Percentiles rank a stretch among this genome's conserved stretches.
Conservation (phyloP, 2,797 vertebrate species). For the Enteromius treurensis region DNA sequence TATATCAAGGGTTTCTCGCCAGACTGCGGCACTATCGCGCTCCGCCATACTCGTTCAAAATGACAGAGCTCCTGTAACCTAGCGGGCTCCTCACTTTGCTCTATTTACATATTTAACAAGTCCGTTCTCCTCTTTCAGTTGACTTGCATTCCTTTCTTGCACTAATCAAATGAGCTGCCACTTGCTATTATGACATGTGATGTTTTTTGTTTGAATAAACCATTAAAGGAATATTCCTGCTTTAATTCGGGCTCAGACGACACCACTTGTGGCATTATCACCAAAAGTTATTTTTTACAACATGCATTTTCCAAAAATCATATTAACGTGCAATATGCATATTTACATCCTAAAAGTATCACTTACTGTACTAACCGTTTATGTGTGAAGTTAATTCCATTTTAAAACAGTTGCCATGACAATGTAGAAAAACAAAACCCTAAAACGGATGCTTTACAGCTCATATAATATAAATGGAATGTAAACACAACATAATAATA, state of each 20-base stretch:
- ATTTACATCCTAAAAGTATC: neutral
- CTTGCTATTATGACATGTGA: conserved; percentile 59
- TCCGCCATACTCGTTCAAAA: conserved; percentile 79
- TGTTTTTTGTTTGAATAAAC: neutral
- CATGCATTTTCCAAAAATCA: neutral
- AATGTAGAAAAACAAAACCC: neutral
- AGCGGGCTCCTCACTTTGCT: conserved; percentile 73
- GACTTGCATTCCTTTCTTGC: conserved; percentile 72
- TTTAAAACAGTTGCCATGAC: neutral
- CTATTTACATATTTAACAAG: conserved; percentile 86
- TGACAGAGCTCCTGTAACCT: conserved; percentile 82
- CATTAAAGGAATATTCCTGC: neutral
- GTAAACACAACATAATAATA: neutral
- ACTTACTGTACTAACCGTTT: neutral
- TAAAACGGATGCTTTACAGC: neutral
- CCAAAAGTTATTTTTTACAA: neutral
- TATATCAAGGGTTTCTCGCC: conserved; percentile 83
- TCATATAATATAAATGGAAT: neutral
- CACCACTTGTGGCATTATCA: neutral
- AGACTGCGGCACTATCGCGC: conserved; percentile 81
- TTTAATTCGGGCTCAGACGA: conserved; percentile 40
- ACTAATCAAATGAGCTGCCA: conserved; percentile 69
- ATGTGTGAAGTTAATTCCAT: neutral
- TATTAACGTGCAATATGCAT: neutral
- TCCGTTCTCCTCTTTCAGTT: conserved; percentile 78